Evolutionary conservation across 2,888 invertebrate species (phyloP), one percentile per base, ranked within the genome.

Genomic region (Netelia inedita): DNA sequence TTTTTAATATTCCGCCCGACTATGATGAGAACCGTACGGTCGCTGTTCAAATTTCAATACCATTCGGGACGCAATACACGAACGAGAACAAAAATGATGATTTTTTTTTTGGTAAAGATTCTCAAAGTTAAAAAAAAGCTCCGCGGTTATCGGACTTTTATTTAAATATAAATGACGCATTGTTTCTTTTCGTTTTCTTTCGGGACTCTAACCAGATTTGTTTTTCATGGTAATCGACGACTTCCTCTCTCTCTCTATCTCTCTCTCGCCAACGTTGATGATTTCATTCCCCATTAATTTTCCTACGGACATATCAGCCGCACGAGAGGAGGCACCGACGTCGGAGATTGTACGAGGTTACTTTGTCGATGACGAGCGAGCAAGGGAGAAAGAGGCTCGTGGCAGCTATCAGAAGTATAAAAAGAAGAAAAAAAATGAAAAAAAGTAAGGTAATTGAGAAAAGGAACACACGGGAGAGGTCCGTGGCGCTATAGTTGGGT

Each of bases 401-500:
- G 55, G 57, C 73, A 74, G 65, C 65, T 78, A 79, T 75, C 71
- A 68, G 69, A 61, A 63, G 21, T 2, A 28, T 28, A 28, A 28
- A 28, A 28, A 28, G 28, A 28, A 28, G 5, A 28, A 28, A 5
- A 28, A 2, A 23, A 23, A 28, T n/a, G n/a, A 28, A 0, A 28
- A 53, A 80, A 74, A 74, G 57, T 66, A 46, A 59, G 82, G 41
- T 65, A 69, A 74, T 75, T 57, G 59, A 78, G 61, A 78, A 69
- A 79, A 81, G 72, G 69, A 59, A 76, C 28, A 76, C 23, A 63
- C 69, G 55, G 59, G 28, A 78, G 68, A 61, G 59, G 59, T 73
- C 23, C 73, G 61, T 59, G 71, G 8, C 43, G 57, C 2, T 28
- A 28, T 59, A 79, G 65, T 28, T 81, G 55, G 66, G 28, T 57